Evolutionary conservation across 1,140 invertebrate species (phyloP).

Genomic region (Ctenoplectra terminalis): DNA sequence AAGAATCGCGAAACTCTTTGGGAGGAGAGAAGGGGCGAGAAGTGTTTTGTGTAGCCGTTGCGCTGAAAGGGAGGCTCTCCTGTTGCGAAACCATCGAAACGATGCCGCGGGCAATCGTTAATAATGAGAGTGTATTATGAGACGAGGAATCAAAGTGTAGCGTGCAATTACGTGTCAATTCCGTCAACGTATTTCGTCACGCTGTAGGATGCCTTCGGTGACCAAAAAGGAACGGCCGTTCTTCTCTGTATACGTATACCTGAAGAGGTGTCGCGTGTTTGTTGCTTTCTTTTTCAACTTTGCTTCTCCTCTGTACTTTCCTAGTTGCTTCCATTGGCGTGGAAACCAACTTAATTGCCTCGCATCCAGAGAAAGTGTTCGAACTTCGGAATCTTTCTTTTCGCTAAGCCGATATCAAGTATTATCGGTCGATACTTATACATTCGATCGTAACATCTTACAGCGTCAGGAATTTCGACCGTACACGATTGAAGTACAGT

Average conservation of each 20-base stretch:
- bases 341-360: neutral
- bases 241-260: neutral
- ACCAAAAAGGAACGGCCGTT: conserved; percentile 40
- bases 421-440: neutral
- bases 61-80: conserved; percentile 62
- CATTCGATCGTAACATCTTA: neutral
- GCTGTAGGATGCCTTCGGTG: conserved; percentile 50
- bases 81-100: conserved; percentile 57
- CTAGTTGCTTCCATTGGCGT: neutral
- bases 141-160: conserved; percentile 58
- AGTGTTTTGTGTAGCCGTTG: conserved; percentile 37
- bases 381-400: neutral
- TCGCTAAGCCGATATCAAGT: neutral
- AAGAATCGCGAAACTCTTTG: conserved; percentile 57
- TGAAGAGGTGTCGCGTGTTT: neutral
- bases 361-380: too few relatives aligned
- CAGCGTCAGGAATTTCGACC: neutral
- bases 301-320: neutral
- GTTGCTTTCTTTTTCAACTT: conserved; percentile 12
- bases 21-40: conserved; percentile 15
- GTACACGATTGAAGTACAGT: too few relatives aligned
- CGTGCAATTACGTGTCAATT: conserved; percentile 70
- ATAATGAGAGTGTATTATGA: conserved; percentile 68
- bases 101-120: conserved; percentile 67
- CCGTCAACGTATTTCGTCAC: conserved; percentile 69